Evolutionary conservation across 2,888 invertebrate species (phyloP), one percentile per base, ranked within the genome.

Genomic region (Luffia ferchaultella): DNA sequence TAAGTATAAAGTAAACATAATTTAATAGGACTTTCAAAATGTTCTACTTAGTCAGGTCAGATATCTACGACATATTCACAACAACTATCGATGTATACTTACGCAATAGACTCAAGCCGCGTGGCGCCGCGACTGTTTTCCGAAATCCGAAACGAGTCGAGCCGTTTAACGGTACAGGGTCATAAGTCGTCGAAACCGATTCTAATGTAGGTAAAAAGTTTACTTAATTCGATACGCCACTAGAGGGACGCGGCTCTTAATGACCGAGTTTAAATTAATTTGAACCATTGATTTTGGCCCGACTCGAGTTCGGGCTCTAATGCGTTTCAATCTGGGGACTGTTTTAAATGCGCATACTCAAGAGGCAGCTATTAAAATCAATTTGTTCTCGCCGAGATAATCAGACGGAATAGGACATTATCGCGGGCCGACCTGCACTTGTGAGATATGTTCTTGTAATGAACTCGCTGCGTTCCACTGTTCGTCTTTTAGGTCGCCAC

Each of bases 281-380:
- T 64, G 59, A 63, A 62, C 55, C 62, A 63, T 57, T 58, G 58
- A 60, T 63, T 65, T 66, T 59, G 55, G 59, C 58, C 60, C 58
- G 62, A 61, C 60, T 64, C 60, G 59, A 57, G 57, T 63, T 61
- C 64, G 58, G 63, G 30, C 43, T 53, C 61, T 64, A 67, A 64
- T 60, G 60, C 60, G 55, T 63, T 65, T 63, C 60, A 64, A 63
- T 68, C 59, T 59, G 53, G 60, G 50, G 54, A 54, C 60, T 58
- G 61, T 58, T 69, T 66, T 67, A 66, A 64, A 69, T 71, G 70
- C 67, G 64, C 68, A 70, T 69, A 70, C 61, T 62, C 66, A 67
- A 68, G 60, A 55, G 61, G 56, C 50, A 53, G 57, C 60, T 61
- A 67, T 67, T 65, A 65, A 61, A 67, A 65, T 59, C 67, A 68